Evolutionary conservation across 2,888 invertebrate species (phyloP).

Genomic region (Spicauda simplicius): DNA sequence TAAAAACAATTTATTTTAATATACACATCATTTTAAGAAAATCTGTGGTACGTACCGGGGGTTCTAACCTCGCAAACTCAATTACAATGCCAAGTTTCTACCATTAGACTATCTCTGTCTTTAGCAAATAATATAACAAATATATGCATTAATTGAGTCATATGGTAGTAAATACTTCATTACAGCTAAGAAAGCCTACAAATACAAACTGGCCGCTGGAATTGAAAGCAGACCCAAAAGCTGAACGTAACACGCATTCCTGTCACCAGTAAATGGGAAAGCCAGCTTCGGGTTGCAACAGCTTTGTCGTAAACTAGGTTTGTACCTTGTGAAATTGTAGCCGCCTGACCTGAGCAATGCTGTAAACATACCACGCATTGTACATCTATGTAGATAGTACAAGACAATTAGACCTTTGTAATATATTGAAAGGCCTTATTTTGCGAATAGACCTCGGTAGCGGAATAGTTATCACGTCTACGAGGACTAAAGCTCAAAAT

Average conservation of each 20-base stretch:
- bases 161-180: background rate
- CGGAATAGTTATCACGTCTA: too few relatives aligned
- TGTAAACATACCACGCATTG: slow-evolving; percentile 25
- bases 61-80: too few relatives aligned
- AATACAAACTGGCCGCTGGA: slow-evolving; percentile 27
- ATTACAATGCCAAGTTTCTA: too few relatives aligned
- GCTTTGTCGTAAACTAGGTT: slow-evolving; percentile 37
- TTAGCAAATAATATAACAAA: too few relatives aligned
- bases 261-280: slow-evolving; percentile 37
- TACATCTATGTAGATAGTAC: slow-evolving; percentile 2
- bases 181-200: slow-evolving; percentile 6
- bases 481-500: too few relatives aligned
- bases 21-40: too few relatives aligned
- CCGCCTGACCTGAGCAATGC: slow-evolving; percentile 26
- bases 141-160: background rate
- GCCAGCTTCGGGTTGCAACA: slow-evolving; percentile 34
- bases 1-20: too few relatives aligned
- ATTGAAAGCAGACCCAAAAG: slow-evolving; percentile 35
- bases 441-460: too few relatives aligned
- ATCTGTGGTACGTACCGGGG: too few relatives aligned
- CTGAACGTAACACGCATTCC: slow-evolving; percentile 35
- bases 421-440: too few relatives aligned
- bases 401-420: background rate
- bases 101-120: too few relatives aligned
- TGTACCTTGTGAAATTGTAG: slow-evolving; percentile 37